phyloP scores from a whole-genome alignment of 2,888 invertebrate genomes.

The Drosophila nr. medialis region DNA sequence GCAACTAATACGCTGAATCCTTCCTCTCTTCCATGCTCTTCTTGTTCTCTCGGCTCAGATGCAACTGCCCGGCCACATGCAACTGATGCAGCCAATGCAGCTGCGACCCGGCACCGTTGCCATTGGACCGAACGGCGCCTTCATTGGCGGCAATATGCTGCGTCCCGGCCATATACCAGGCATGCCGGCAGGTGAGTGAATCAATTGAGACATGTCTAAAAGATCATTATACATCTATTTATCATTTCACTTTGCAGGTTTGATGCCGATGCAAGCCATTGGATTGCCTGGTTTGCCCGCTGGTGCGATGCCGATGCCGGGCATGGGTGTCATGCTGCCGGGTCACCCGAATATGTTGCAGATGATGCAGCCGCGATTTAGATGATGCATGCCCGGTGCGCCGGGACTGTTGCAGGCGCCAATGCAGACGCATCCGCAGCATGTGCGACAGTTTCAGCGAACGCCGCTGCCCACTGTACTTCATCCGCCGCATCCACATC shows the following conservation, averaged over 20 bases:
- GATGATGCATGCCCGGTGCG: constrained; percentile 89
- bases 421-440: constrained; percentile 77
- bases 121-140: constrained; percentile 82
- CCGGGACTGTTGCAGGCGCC: constrained; percentile 84
- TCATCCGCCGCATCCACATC: constrained; percentile 72
- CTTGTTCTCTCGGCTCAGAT: constrained; percentile 66
- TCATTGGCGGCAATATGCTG: constrained; percentile 84
- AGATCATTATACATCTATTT: too few relatives aligned
- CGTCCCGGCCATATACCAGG: constrained; percentile 81
- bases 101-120: constrained; percentile 83
- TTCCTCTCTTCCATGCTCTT: constrained; percentile 72
- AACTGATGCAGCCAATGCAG: constrained; percentile 83
- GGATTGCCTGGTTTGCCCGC: constrained; percentile 79
- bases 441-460: constrained; percentile 80
- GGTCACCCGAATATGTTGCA: constrained; percentile 85
- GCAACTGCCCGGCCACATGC: constrained; percentile 83
- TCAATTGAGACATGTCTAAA: not conserved
- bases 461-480: constrained; percentile 64
- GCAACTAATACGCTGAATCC: constrained; percentile 51
- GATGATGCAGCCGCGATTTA: constrained; percentile 94
- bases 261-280: constrained; percentile 84
- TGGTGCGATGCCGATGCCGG: constrained; percentile 82
- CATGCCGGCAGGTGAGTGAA: constrained; percentile 83
- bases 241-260: constrained; percentile 60
- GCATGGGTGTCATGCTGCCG: constrained; percentile 86